A percentile compares a stretch with the other conserved stretches of the same genome.
Evolutionary conservation across 2,797 vertebrate species (phyloP).

Genomic region (Cossypha polioptera): DNA sequence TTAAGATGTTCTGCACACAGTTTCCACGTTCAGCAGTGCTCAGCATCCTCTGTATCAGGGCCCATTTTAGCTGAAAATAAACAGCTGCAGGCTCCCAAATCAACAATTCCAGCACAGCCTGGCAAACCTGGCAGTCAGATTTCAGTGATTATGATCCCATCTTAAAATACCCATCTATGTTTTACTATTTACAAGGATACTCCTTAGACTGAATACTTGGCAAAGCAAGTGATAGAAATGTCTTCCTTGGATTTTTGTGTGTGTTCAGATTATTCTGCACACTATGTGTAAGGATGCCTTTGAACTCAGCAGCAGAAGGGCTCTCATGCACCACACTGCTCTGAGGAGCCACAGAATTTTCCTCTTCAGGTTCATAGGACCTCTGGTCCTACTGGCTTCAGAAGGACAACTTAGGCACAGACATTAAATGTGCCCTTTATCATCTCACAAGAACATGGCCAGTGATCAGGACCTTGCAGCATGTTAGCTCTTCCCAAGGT

Average conservation of each 20-base stretch:
- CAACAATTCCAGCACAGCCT: not conserved
- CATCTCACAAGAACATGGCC: not conserved
- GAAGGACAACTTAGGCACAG: not conserved
- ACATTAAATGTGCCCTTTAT: not conserved
- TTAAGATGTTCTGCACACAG: not conserved
- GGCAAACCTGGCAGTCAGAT: not conserved
- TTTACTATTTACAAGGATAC: not conserved
- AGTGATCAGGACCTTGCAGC: not conserved
- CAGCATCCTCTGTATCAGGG: not conserved
- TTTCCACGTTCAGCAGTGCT: not conserved
- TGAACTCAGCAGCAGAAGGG: not conserved
- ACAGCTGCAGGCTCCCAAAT: not conserved
- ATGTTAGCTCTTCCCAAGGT: not conserved
- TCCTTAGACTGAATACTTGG: not conserved
- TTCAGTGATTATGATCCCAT: not conserved
- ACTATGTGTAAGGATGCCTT: not conserved
- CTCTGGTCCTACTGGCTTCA: not conserved
- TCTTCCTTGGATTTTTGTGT: not conserved
- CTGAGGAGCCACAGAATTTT: not conserved
- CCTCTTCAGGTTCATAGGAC: not conserved
- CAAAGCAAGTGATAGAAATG: not conserved
- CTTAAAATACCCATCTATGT: not conserved
- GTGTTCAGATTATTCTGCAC: not conserved
- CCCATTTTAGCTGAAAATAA: not conserved
- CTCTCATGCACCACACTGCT: not conserved